Evolutionary conservation across 2,113 vertebrate genomes (phyloP).

Genomic region (Nibea coibor): DNA sequence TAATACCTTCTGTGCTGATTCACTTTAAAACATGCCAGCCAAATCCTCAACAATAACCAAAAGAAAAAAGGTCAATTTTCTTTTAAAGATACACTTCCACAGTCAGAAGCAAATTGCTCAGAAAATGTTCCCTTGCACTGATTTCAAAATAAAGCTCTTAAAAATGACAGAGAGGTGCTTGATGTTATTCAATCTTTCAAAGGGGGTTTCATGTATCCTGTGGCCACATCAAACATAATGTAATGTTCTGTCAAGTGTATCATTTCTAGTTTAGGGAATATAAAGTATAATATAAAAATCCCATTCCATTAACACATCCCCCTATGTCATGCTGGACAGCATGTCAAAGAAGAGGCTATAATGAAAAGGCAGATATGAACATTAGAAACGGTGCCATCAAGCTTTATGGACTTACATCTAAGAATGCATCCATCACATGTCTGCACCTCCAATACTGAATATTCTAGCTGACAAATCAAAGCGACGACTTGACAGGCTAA

Average conservation of each 20-base stretch:
- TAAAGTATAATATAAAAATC: constrained; percentile 47
- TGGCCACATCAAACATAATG: constrained; percentile 50
- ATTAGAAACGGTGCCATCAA: background rate
- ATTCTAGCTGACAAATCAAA: constrained; percentile 21
- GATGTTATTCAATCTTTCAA: constrained; percentile 40
- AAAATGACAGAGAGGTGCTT: background rate
- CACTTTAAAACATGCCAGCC: constrained; percentile 41
- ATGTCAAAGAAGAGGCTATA: constrained; percentile 41
- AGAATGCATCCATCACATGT: constrained; percentile 31
- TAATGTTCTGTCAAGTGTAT: constrained; percentile 38
- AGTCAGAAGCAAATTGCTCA: background rate
- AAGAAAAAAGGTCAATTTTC: background rate
- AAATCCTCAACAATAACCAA: constrained; percentile 21
- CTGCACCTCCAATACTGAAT: constrained; percentile 14
- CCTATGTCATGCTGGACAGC: constrained; percentile 28
- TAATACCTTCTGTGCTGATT: constrained; percentile 38
- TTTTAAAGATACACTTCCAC: constrained; percentile 34
- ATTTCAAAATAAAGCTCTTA: background rate
- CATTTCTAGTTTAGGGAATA: constrained; percentile 37
- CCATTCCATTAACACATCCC: constrained; percentile 16
- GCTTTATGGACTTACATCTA: constrained; percentile 20
- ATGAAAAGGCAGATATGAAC: background rate
- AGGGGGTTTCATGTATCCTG: constrained; percentile 8
- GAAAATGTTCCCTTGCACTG: background rate
- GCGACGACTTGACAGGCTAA: constrained; percentile 25